phyloP scores from a whole-genome alignment of 1,140 invertebrate genomes.

The Agrypnia vestita region DNA sequence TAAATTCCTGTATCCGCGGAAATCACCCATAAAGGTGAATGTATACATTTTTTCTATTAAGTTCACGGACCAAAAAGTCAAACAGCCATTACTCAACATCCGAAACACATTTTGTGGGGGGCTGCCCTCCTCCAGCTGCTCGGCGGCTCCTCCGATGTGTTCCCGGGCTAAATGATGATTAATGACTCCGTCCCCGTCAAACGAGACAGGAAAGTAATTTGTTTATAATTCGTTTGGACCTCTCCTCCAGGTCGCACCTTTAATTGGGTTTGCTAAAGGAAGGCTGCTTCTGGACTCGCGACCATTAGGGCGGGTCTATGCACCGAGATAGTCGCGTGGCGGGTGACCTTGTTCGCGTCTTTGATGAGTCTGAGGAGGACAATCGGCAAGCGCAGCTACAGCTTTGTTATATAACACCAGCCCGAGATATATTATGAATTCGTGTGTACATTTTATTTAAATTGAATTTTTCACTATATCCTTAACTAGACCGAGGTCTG shows the following conservation, averaged over 20 bases:
- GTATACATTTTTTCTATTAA: constrained; percentile 48
- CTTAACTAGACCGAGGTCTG: too few relatives aligned
- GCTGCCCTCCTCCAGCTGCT: background rate
- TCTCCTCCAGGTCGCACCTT: constrained; percentile 40
- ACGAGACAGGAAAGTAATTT: constrained; percentile 47
- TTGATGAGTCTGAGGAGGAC: too few relatives aligned
- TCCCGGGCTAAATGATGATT: constrained; percentile 47
- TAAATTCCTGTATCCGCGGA: constrained; percentile 41
- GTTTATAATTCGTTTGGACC: constrained; percentile 51
- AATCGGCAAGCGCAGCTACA: too few relatives aligned
- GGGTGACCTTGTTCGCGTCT: background rate
- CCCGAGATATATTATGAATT: too few relatives aligned
- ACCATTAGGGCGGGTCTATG: too few relatives aligned
- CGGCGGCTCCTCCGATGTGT: constrained; percentile 11
- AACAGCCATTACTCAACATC: constrained; percentile 50
- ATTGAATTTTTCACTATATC: too few relatives aligned
- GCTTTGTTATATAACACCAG: too few relatives aligned
- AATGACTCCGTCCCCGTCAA: constrained; percentile 44
- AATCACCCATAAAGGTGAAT: constrained; percentile 49
- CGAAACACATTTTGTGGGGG: constrained; percentile 51
- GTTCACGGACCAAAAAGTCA: constrained; percentile 51
- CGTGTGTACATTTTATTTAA: too few relatives aligned
- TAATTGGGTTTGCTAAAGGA: constrained; percentile 39
- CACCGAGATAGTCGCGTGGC: background rate
- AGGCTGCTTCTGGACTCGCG: background rate